These are phyloP conservation scores for Geotrupes spiniger DNA, from an alignment of 2,888 invertebrate species.

Conservation along the genomic window DNA sequence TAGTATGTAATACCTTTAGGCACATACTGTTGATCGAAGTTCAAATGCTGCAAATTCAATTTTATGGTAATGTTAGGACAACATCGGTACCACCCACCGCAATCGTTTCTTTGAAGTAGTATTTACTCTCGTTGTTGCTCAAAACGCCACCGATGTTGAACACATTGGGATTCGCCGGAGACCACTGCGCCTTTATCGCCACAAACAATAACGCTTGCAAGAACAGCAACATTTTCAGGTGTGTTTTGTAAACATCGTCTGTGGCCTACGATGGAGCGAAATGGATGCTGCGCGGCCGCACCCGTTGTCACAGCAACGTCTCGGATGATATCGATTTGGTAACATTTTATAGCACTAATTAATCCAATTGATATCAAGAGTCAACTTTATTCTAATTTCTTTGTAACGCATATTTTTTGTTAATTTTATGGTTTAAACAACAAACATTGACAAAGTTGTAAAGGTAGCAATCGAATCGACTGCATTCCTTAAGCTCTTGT, in stretches of 20 bases:
- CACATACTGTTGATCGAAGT: conserved; percentile 79
- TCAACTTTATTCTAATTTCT: too few species aligned
- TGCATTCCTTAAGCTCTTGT: too few species aligned
- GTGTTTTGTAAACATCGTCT: neutral
- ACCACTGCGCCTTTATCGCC: conserved; percentile 31
- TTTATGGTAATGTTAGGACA: conserved; percentile 14
- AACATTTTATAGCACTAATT: neutral
- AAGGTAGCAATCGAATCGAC: too few species aligned
- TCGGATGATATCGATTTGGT: conserved; percentile 39
- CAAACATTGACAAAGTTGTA: too few species aligned
- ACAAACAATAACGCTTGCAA: conserved; percentile 1
- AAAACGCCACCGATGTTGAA: conserved; percentile 93
- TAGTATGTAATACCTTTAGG: conserved; percentile 83
- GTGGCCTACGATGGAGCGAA: neutral
- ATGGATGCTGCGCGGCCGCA: conserved; percentile 29
- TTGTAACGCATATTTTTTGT: too few species aligned
- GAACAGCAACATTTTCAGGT: conserved; percentile 7
- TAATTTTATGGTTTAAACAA: too few species aligned
- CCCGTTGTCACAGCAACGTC: conserved; percentile 32
- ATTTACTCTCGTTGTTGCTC: conserved; percentile 76
- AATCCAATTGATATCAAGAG: neutral
- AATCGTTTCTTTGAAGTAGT: conserved; percentile 79
- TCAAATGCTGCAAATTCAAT: conserved; percentile 76
- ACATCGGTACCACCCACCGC: conserved; percentile 59
- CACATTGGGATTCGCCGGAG: conserved; percentile 45